These are phyloP conservation scores for Tachysurus vachellii DNA, from an alignment of 2,113 vertebrate species.

Conservation along the genomic window DNA sequence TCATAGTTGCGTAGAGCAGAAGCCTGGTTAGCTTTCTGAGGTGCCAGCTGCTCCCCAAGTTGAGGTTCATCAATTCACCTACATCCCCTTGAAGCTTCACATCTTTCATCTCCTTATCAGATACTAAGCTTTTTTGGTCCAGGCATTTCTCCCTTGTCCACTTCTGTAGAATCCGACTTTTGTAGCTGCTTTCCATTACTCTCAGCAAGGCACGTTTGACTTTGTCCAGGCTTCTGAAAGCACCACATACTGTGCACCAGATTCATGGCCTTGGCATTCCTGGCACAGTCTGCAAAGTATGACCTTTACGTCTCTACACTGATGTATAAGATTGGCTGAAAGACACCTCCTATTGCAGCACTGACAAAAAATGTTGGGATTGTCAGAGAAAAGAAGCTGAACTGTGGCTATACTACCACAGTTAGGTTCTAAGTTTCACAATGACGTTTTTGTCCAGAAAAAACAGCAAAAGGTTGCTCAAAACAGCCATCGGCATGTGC, in stretches of 20 bases:
- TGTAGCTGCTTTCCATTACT: conserved; percentile 51
- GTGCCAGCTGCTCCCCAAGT: background rate
- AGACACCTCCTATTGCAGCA: conserved; percentile 24
- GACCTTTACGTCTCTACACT: conserved; percentile 46
- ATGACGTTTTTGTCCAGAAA: background rate
- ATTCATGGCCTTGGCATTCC: conserved; percentile 57
- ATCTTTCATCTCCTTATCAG: conserved; percentile 60
- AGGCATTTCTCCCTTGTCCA: conserved; percentile 50
- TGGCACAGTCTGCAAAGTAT: conserved; percentile 66
- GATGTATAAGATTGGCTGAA: conserved; percentile 57
- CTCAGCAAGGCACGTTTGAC: conserved; percentile 60
- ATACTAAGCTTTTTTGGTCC: conserved; percentile 55
- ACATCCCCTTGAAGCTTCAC: conserved; percentile 30
- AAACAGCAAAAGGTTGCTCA: background rate
- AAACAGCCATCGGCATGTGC: conserved; percentile 13
- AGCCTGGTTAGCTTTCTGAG: conserved; percentile 4
- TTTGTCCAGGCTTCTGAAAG: conserved; percentile 51
- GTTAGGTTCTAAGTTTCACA: background rate
- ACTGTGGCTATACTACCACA: background rate
- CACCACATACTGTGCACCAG: conserved; percentile 47
- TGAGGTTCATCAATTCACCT: conserved; percentile 24
- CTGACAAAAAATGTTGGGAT: background rate
- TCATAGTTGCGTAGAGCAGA: conserved; percentile 1
- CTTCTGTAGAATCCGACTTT: conserved; percentile 50
- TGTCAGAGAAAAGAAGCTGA: background rate